Conservation (phyloP, 2,888 invertebrate species). For the Hypsopygia costalis region DNA sequence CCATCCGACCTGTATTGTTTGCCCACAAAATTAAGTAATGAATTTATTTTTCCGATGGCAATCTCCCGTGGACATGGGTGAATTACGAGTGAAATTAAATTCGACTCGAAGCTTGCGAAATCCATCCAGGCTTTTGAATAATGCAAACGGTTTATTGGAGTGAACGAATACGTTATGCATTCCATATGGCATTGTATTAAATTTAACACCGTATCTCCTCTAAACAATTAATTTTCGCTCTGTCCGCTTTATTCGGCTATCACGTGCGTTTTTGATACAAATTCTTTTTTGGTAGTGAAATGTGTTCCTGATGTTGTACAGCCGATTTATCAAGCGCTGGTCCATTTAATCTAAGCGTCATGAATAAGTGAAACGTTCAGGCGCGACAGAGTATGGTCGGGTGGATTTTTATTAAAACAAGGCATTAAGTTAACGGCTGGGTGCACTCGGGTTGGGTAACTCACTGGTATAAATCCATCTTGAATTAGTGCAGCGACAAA, state of each 20-base stretch:
- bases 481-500: constrained; percentile 51
- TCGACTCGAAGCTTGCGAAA: constrained; percentile 50
- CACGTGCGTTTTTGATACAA: constrained; percentile 14
- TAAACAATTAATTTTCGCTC: constrained; percentile 32
- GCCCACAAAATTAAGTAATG: constrained; percentile 43
- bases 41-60: constrained; percentile 45
- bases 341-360: constrained; percentile 64
- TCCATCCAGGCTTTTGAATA: constrained; percentile 69
- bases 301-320: constrained; percentile 48
- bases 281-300: constrained; percentile 43
- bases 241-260: constrained; percentile 15
- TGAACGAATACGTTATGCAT: constrained; percentile 42
- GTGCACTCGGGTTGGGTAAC: constrained; percentile 27
- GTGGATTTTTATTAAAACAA: constrained; percentile 45
- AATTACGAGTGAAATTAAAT: constrained; percentile 67
- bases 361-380: constrained; percentile 45
- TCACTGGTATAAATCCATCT: constrained; percentile 52
- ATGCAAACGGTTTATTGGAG: constrained; percentile 67
- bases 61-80: constrained; percentile 45
- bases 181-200: constrained; percentile 42
- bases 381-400: constrained; percentile 39
- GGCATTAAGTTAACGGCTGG: constrained; percentile 34
- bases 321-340: constrained; percentile 57
- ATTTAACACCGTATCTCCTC: constrained; percentile 29
- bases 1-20: constrained; percentile 29